A percentile compares a stretch with the other conserved stretches of the same genome.
These are phyloP conservation scores for Heliconius congener DNA, from an alignment of 1,140 invertebrate genomes.

Conservation along the genomic window DNA sequence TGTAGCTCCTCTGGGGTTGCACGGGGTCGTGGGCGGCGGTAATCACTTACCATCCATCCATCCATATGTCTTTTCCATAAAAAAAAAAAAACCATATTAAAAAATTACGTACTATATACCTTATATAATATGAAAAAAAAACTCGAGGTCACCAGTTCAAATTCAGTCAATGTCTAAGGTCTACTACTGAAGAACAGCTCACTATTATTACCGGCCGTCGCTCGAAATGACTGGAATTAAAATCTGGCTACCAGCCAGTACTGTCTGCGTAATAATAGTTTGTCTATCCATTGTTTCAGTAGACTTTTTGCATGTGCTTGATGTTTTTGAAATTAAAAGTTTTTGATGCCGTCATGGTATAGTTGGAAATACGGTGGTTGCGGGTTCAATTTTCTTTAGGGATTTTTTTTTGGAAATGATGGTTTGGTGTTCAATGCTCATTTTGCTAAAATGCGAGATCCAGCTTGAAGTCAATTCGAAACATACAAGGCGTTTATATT, in stretches of 20 bases:
- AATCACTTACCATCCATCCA: too few species aligned
- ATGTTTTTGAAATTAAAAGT: constrained; percentile 16
- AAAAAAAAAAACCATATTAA: too few species aligned
- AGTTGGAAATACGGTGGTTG: not conserved
- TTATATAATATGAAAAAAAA: not conserved
- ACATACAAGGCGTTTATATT: too few species aligned
- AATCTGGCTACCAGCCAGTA: constrained; percentile 36
- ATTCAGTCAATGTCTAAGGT: not conserved
- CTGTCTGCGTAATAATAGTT: constrained; percentile 28
- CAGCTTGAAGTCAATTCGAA: too few species aligned
- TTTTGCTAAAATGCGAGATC: too few species aligned
- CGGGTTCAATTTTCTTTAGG: too few species aligned
- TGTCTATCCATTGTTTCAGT: constrained; percentile 28
- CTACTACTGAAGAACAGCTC: constrained; percentile 19
- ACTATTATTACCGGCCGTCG: constrained; percentile 27
- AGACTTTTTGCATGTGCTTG: constrained; percentile 17
- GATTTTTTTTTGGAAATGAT: not conserved
- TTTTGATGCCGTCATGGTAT: not conserved
- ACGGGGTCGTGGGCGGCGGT: too few species aligned
- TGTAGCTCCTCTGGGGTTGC: too few species aligned
- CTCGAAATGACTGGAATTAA: constrained; percentile 34
- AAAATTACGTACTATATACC: too few species aligned
- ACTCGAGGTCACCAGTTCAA: not conserved
- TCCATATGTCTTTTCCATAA: too few species aligned
- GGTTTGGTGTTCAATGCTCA: not conserved